A percentile compares a stretch with the other conserved stretches of the same genome.
Conservation (phyloP, 2,797 vertebrate species). For the Pyrocephalus nanus region DNA sequence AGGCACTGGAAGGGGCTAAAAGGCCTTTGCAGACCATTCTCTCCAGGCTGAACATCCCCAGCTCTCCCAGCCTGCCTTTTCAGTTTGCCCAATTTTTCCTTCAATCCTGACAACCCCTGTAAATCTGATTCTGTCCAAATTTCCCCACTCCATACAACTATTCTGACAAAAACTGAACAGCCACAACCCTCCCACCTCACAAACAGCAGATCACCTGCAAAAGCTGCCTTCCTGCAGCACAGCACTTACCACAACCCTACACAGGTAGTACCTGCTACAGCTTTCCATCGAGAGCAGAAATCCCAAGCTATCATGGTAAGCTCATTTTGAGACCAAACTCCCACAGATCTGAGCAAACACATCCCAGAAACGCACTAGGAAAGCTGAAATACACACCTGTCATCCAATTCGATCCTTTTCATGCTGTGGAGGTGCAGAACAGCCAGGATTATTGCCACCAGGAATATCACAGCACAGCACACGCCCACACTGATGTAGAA, state of each 20-base stretch:
- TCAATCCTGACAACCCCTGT: not conserved
- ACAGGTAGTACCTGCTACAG: not conserved
- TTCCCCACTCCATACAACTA: not conserved
- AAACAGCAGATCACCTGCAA: not conserved
- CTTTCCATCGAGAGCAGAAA: not conserved
- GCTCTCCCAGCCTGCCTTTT: not conserved
- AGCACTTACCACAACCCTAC: not conserved
- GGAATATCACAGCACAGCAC: slow-evolving; percentile 97
- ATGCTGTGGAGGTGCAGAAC: slow-evolving; percentile 98
- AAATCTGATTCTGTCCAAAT: not conserved
- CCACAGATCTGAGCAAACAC: not conserved
- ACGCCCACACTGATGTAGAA: slow-evolving; percentile 99
- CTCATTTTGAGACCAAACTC: not conserved
- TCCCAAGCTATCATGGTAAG: not conserved
- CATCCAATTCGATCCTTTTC: slow-evolving; percentile 96
- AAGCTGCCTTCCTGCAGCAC: not conserved
- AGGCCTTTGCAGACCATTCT: not conserved
- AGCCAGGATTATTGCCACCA: slow-evolving; percentile 96
- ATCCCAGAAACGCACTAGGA: not conserved
- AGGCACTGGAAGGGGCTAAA: not conserved
- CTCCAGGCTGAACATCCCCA: not conserved
- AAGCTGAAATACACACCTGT: slow-evolving; percentile 84
- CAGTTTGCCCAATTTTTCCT: not conserved
- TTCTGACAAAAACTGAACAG: not conserved
- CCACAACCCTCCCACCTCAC: not conserved